phyloP scores from a whole-genome alignment of 2,888 invertebrate genomes.

The Luperina nickerlii region DNA sequence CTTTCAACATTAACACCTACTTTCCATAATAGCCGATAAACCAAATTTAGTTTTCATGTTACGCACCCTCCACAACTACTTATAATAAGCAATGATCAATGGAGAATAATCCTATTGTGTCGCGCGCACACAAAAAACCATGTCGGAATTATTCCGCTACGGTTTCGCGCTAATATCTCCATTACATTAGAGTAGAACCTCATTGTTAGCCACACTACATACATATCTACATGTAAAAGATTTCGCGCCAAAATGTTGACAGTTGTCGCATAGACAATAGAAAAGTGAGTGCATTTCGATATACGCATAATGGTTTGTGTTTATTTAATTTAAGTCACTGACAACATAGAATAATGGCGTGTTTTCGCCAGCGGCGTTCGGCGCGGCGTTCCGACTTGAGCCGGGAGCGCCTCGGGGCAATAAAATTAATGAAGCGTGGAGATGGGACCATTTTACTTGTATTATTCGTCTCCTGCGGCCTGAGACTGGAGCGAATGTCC shows the following conservation, averaged over 20 bases:
- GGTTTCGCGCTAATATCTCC: conserved; percentile 89
- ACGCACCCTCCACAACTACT: conserved; percentile 88
- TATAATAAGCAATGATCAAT: conserved; percentile 90
- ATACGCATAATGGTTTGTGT: conserved; percentile 87
- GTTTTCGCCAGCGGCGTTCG: conserved; percentile 84
- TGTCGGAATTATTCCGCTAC: conserved; percentile 89
- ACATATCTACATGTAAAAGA: conserved; percentile 83
- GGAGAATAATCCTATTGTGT: conserved; percentile 90
- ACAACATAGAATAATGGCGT: conserved; percentile 88
- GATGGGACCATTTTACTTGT: conserved; percentile 91
- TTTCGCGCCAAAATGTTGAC: conserved; percentile 87
- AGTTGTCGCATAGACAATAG: conserved; percentile 87
- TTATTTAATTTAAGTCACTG: conserved; percentile 89
- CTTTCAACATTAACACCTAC: conserved; percentile 89
- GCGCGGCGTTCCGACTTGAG: conserved; percentile 82
- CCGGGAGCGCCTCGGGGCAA: conserved; percentile 88
- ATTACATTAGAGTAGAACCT: conserved; percentile 85
- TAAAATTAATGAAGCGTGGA: conserved; percentile 91
- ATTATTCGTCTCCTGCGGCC: conserved; percentile 90
- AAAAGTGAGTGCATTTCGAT: conserved; percentile 82
- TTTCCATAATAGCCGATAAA: conserved; percentile 90
- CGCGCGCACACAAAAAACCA: conserved; percentile 87
- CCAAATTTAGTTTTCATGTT: conserved; percentile 91
- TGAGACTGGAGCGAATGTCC: conserved; percentile 90
- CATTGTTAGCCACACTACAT: conserved; percentile 78